These are phyloP conservation scores for Lymantria monacha DNA, from an alignment of 2,888 invertebrate genomes.

Conservation along the genomic window DNA sequence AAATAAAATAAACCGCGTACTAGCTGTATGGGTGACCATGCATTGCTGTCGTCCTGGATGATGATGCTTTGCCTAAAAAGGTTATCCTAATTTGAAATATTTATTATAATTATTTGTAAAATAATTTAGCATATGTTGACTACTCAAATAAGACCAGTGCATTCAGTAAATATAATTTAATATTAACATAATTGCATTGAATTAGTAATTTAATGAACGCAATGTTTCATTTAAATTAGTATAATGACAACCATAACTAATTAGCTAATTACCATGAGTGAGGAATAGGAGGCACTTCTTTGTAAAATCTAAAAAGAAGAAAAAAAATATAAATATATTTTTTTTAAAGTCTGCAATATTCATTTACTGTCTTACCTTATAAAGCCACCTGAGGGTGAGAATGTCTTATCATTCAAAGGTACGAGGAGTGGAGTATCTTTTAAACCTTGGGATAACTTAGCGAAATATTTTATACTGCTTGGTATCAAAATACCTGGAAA, in stretches of 20 bases:
- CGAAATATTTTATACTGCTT: slow-evolving; percentile 68
- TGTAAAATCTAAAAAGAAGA: slow-evolving; percentile 62
- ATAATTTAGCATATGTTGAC: too few species aligned
- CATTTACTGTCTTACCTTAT: slow-evolving; percentile 49
- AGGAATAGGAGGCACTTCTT: slow-evolving; percentile 74
- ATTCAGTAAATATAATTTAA: too few species aligned
- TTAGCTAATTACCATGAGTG: slow-evolving; percentile 48
- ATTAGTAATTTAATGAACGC: too few species aligned
- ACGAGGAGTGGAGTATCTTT: slow-evolving; percentile 51
- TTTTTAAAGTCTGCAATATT: background rate
- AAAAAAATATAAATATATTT: background rate
- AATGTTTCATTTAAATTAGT: background rate
- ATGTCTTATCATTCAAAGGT: slow-evolving; percentile 65
- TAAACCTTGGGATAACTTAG: slow-evolving; percentile 60
- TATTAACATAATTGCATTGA: too few species aligned
- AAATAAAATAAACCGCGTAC: too few species aligned
- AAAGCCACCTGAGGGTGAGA: slow-evolving; percentile 69
- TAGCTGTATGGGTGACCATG: too few species aligned
- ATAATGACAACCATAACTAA: background rate
- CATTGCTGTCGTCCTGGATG: too few species aligned
- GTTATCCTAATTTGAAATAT: too few species aligned
- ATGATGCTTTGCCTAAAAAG: too few species aligned
- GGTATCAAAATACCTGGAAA: slow-evolving; percentile 64
- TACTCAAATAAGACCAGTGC: too few species aligned
- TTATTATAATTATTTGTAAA: too few species aligned